phyloP scores from a whole-genome alignment of 2,113 vertebrate species.

The Aramus guarauna region DNA sequence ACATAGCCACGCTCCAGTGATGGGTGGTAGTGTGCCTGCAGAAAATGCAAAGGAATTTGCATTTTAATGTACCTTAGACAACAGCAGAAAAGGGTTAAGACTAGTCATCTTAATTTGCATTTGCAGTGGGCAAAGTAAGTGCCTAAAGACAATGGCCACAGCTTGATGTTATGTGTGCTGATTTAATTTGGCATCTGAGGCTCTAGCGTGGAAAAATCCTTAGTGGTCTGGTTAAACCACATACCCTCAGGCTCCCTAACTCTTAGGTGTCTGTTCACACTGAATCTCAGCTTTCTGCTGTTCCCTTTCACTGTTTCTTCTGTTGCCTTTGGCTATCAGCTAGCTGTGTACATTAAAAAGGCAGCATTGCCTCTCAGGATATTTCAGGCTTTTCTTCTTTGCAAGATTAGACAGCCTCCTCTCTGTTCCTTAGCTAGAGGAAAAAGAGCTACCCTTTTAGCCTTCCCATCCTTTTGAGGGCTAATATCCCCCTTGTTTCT shows the following conservation, averaged over 20 bases:
- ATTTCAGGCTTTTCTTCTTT: constrained; percentile 24
- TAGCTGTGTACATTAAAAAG: neutral
- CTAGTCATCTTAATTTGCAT: neutral
- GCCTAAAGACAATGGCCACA: neutral
- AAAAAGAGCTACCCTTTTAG: neutral
- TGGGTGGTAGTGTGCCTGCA: neutral
- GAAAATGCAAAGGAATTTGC: neutral
- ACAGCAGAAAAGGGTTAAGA: neutral
- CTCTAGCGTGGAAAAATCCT: neutral
- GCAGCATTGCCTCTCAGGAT: neutral
- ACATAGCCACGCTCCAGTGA: neutral
- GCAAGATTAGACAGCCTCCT: neutral
- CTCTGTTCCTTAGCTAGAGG: neutral
- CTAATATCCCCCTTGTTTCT: neutral
- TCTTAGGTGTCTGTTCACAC: constrained; percentile 1
- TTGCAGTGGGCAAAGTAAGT: neutral
- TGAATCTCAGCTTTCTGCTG: neutral
- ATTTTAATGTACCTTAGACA: neutral
- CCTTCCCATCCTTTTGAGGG: neutral
- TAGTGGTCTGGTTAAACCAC: constrained; percentile 49
- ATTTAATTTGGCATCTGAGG: constrained; percentile 11
- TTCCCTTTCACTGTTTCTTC: constrained; percentile 4
- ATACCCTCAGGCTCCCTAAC: constrained; percentile 3
- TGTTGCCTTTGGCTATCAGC: constrained; percentile 30
- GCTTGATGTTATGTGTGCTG: neutral